phyloP scores from a whole-genome alignment of 2,888 invertebrate species.

The Nasonovia ribisnigri region DNA sequence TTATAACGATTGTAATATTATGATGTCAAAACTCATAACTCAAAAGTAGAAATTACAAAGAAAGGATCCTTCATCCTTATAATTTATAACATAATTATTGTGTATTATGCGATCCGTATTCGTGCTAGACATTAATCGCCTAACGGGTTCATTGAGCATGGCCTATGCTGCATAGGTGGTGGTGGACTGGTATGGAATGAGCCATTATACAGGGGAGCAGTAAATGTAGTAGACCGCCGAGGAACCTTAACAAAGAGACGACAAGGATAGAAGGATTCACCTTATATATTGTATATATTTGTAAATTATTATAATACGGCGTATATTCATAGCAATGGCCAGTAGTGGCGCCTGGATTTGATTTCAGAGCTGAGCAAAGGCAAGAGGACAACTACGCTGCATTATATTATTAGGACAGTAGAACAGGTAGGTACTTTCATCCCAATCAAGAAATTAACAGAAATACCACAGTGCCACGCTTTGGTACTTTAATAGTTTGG shows the following conservation, averaged over 20 bases:
- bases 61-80: neutral
- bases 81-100: neutral
- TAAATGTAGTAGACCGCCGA: neutral
- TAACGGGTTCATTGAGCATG: neutral
- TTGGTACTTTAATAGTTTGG: neutral
- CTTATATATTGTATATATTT: neutral
- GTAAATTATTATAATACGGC: neutral
- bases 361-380: neutral
- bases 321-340: neutral
- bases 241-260: neutral
- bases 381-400: neutral
- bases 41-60: neutral
- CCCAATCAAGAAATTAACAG: neutral
- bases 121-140: neutral
- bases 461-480: neutral
- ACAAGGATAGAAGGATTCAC: neutral
- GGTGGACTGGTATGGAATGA: neutral
- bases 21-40: too few species aligned
- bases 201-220: neutral
- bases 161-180: neutral
- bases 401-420: neutral
- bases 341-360: neutral
- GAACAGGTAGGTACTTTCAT: neutral
- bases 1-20: too few species aligned
- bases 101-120: neutral